phyloP scores from a whole-genome alignment of 2,888 invertebrate species.

The Orchesellides sinensis region DNA sequence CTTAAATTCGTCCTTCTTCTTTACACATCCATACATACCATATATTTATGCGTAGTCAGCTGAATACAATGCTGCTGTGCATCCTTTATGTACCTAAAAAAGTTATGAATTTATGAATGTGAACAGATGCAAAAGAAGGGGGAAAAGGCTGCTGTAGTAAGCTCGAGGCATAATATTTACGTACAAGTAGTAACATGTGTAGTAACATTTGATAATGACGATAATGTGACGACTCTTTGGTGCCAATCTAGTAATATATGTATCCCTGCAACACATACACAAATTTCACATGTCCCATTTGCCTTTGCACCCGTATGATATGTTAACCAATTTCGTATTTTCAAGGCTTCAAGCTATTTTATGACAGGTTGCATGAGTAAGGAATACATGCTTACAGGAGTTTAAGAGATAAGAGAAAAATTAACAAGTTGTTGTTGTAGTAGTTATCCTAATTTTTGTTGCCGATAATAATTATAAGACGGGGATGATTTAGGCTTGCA shows the following conservation, averaged over 20 bases:
- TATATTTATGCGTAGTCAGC: too few relatives aligned
- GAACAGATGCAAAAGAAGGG: neutral
- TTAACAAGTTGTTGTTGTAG: conserved; percentile 17
- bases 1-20: neutral
- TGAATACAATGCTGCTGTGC: too few relatives aligned
- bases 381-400: neutral
- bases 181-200: conserved; percentile 19
- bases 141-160: conserved; percentile 29
- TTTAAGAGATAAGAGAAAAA: neutral
- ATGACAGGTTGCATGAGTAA: conserved; percentile 11
- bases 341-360: neutral
- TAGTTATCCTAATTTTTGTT: conserved; percentile 23
- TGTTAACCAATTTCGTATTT: neutral
- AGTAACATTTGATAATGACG: conserved; percentile 1
- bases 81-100: too few relatives aligned
- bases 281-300: too few relatives aligned
- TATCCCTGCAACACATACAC: too few relatives aligned
- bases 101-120: neutral
- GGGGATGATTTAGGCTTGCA: too few relatives aligned
- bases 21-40: neutral
- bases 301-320: too few relatives aligned
- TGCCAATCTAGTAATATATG: too few relatives aligned
- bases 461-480: too few relatives aligned
- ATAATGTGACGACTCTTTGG: too few relatives aligned
- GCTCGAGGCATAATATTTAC: conserved; percentile 20